These are phyloP conservation scores for Macrophya annulata DNA, from an alignment of 2,888 invertebrate genomes.

Conservation along the genomic window DNA sequence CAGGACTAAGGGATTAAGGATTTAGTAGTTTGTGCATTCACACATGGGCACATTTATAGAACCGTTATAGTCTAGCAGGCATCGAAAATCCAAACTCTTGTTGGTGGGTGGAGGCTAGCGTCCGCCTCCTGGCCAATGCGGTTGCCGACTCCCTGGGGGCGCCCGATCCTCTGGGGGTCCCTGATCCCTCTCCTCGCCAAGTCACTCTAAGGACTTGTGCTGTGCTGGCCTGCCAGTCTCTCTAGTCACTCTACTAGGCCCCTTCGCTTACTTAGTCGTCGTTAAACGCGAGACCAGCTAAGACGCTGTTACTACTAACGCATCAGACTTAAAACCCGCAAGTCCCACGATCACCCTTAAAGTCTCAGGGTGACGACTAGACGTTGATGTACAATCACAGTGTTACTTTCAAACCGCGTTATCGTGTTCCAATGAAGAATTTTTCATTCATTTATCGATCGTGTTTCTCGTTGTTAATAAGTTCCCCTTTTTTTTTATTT, in stretches of 20 bases:
- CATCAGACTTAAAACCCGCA: neutral
- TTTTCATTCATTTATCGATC: neutral
- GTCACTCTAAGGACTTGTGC: slow-evolving; percentile 56
- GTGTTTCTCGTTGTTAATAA: neutral
- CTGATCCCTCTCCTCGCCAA: slow-evolving; percentile 57
- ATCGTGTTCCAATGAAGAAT: neutral
- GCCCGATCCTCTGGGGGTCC: slow-evolving; percentile 75
- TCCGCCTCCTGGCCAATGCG: slow-evolving; percentile 79
- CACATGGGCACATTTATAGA: slow-evolving; percentile 9
- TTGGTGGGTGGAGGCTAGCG: slow-evolving; percentile 74
- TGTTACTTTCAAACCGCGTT: neutral
- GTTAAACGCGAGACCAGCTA: slow-evolving; percentile 51
- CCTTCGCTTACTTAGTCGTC: slow-evolving; percentile 50
- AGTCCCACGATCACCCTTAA: slow-evolving; percentile 13
- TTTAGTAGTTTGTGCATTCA: neutral
- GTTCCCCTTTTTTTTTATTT: neutral
- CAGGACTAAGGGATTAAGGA: neutral
- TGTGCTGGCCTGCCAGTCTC: slow-evolving; percentile 43
- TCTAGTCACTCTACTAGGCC: slow-evolving; percentile 55
- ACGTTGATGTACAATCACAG: neutral
- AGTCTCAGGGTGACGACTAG: neutral
- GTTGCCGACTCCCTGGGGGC: slow-evolving; percentile 76
- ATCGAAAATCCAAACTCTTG: slow-evolving; percentile 48
- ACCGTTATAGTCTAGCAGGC: slow-evolving; percentile 48
- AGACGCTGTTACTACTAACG: slow-evolving; percentile 32